Evolutionary conservation across 2,888 invertebrate species (phyloP).

Genomic region (Luperina testacea): DNA sequence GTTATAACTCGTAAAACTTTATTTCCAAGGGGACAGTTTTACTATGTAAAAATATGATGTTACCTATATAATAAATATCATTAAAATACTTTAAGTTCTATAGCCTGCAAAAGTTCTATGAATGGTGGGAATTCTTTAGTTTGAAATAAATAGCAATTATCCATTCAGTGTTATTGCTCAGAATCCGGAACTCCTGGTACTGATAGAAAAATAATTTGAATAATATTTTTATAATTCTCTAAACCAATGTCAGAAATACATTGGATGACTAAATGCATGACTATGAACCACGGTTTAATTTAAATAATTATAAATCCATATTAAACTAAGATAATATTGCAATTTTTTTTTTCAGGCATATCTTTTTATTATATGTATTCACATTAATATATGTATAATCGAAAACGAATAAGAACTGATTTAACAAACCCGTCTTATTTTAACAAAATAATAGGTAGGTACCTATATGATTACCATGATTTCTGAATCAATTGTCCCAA

Average conservation of each 20-base stretch:
- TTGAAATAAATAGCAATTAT: slow-evolving; percentile 38
- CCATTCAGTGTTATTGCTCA: slow-evolving; percentile 40
- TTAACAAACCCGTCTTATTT: not conserved
- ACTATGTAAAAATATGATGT: not conserved
- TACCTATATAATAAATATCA: not conserved
- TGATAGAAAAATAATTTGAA: slow-evolving; percentile 33
- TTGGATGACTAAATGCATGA: not conserved
- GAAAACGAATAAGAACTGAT: not conserved
- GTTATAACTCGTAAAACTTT: not conserved
- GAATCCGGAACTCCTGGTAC: slow-evolving; percentile 40
- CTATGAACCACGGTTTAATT: not conserved
- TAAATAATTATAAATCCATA: not conserved
- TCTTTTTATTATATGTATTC: not conserved
- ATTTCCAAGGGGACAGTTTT: not conserved
- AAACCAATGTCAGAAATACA: not conserved
- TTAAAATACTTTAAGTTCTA: slow-evolving; percentile 3
- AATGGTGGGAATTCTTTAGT: not conserved
- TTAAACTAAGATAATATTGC: not conserved
- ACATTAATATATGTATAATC: no score
- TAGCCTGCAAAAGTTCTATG: not conserved
- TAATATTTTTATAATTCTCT: not conserved
- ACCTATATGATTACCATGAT: not conserved
- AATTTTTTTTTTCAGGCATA: not conserved
- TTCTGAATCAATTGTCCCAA: not conserved
- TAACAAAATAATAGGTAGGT: not conserved